Base-by-base conservation (phyloP, 2,888 invertebrate species). In the Cepaea hortensis region DNA sequence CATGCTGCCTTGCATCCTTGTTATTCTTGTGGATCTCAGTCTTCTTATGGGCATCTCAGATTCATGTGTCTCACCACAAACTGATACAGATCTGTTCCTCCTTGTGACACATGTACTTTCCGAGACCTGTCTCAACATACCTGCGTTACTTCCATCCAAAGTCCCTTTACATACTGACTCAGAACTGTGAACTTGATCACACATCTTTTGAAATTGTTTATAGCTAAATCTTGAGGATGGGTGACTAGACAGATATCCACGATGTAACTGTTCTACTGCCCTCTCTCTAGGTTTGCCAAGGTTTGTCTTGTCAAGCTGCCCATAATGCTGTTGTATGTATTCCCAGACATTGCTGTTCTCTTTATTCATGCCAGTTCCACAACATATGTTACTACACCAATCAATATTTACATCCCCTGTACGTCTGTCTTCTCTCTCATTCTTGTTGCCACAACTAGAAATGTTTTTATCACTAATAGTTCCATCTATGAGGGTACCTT, bases 1-100 rank as follows among this genome's bases (percentile, higher is more conserved):
- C 84, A 76, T 76, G 46, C 84, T 84, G 65, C 84, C 84, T 68
- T 76, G 75, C 84, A 84, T 84, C 20, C 84, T 84, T 76, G 76
- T 84, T 20, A 20, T 20, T 76, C 84, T 75, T 15, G 76, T 65
- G 62, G 84, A 76, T 4, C 84, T 61, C 35, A 0, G 55, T 55
- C 75, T 76, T 62, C 61, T 62, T 48, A 13, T 6, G 6, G 76
- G 62, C 62, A n/a, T 18, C 50, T 48, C 55, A 50, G 23, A 23
- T 9, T 55, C 70, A 18, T n/a, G 20, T 50, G n/a, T n/a, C 11
- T 48, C 46, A 61, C 1, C 50, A 50, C 55, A 20, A 11, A 6
- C 11, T 4, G 13, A 48, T 50, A 50, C 18, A 20, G 20, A 61
- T 23, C 4, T 79, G 11, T 1, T 23, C 13, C 61, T 11, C 23